These are phyloP conservation scores for Xenops minutus DNA, from an alignment of 2,797 vertebrate species.

Conservation along the genomic window DNA sequence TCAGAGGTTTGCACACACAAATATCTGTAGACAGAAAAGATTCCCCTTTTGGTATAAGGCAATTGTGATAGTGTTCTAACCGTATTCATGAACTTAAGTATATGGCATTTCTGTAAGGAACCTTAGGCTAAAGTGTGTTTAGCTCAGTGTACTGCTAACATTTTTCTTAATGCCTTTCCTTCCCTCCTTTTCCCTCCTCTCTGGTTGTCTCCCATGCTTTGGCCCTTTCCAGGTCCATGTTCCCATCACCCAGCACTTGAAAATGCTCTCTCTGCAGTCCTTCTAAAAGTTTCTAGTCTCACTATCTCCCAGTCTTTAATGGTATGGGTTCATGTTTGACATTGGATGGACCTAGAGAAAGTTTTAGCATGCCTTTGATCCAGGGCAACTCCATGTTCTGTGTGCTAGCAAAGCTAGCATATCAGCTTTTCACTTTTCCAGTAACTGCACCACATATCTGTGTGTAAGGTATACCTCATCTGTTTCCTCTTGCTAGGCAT, in stretches of 20 bases:
- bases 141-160: not conserved
- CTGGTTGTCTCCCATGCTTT: not conserved
- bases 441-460: not conserved
- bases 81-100: not conserved
- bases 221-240: not conserved
- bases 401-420: not conserved
- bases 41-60: not conserved
- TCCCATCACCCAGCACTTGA: not conserved
- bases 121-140: not conserved
- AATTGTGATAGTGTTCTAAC: not conserved
- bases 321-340: not conserved
- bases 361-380: not conserved
- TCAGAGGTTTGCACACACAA: not conserved
- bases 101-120: not conserved
- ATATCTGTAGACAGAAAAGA: not conserved
- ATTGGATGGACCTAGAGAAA: not conserved
- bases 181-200: not conserved
- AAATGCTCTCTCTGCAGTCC: not conserved
- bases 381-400: not conserved
- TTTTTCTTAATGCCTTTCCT: not conserved
- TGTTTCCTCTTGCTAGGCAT: not conserved
- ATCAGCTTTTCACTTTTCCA: slow-evolving; percentile 8
- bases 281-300: not conserved
- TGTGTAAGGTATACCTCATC: not conserved
- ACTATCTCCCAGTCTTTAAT: not conserved